These are phyloP conservation scores for Leontocebus nigricollis DNA, from an alignment of 2,797 vertebrate genomes.

Conservation along the genomic window DNA sequence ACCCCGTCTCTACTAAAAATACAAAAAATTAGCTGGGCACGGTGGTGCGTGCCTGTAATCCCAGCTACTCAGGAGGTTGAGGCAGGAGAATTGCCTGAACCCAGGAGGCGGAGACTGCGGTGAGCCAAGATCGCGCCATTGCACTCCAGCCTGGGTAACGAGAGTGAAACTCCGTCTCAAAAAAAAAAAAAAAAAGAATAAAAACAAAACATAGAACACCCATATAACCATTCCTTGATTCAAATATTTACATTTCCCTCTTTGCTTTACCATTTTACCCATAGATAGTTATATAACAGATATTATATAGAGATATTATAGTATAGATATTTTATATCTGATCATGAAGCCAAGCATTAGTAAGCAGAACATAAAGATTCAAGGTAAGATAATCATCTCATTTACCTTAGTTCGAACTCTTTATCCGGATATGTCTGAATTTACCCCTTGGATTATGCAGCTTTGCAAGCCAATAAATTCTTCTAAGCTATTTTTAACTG, in stretches of 20 bases:
- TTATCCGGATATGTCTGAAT: not conserved
- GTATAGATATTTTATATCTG: not conserved
- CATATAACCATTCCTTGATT: not conserved
- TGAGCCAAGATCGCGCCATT: too few species aligned
- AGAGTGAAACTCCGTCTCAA: too few species aligned
- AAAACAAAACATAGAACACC: not conserved
- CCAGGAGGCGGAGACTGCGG: too few species aligned
- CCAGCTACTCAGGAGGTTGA: too few species aligned
- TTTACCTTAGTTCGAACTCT: not conserved
- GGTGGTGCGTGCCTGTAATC: too few species aligned
- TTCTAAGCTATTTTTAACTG: slow-evolving; percentile 12
- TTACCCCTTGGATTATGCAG: not conserved
- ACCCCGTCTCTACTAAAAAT: too few species aligned
- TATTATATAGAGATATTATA: not conserved
- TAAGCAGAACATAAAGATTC: not conserved
- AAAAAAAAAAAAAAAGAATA: not conserved
- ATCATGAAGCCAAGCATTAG: not conserved
- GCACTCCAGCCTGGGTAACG: too few species aligned
- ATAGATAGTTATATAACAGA: not conserved
- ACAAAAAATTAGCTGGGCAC: too few species aligned
- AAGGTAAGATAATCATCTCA: not conserved
- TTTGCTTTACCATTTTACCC: not conserved
- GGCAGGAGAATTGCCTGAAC: too few species aligned
- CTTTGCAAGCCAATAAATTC: not conserved
- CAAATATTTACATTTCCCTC: not conserved